These are phyloP conservation scores for Tetramorium bicarinatum DNA, from an alignment of 2,888 invertebrate genomes.

Conservation along the genomic window DNA sequence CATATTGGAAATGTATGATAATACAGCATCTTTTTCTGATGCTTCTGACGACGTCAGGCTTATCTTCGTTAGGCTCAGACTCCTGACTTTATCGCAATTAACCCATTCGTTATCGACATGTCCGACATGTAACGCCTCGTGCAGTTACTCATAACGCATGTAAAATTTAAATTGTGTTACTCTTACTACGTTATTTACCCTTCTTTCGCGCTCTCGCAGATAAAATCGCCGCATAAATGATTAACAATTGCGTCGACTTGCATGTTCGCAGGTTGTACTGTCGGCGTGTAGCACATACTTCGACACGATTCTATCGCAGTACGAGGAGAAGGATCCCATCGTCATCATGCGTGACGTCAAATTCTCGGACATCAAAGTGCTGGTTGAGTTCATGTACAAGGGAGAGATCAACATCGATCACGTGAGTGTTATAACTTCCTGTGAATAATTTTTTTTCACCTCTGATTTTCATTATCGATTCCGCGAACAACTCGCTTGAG, in stretches of 20 bases:
- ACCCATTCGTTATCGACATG: not conserved
- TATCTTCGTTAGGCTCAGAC: not conserved
- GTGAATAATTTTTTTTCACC: constrained; percentile 11
- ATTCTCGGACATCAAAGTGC: constrained; percentile 95
- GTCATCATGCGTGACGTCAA: constrained; percentile 96
- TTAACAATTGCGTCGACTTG: constrained; percentile 24
- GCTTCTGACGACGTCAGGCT: not conserved
- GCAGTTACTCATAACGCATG: constrained; percentile 1
- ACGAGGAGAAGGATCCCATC: constrained; percentile 93
- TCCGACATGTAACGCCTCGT: not conserved
- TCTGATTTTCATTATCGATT: not conserved
- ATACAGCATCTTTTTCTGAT: not conserved
- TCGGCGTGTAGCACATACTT: constrained; percentile 97
- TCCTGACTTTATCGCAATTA: constrained; percentile 1
- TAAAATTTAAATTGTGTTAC: constrained; percentile 8
- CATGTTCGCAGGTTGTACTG: constrained; percentile 90
- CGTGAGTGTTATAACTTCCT: constrained; percentile 88
- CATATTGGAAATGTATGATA: too few relatives aligned
- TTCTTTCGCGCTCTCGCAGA: constrained; percentile 13
- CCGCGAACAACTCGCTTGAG: not conserved
- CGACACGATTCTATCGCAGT: constrained; percentile 94
- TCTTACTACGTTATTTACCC: constrained; percentile 26
- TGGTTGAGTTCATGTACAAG: constrained; percentile 98
- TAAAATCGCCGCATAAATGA: constrained; percentile 44
- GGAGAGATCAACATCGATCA: constrained; percentile 98